Evolutionary conservation across 2,888 invertebrate genomes (phyloP), one percentile per base, ranked within the genome.

Genomic region (Drosophila limbata): DNA sequence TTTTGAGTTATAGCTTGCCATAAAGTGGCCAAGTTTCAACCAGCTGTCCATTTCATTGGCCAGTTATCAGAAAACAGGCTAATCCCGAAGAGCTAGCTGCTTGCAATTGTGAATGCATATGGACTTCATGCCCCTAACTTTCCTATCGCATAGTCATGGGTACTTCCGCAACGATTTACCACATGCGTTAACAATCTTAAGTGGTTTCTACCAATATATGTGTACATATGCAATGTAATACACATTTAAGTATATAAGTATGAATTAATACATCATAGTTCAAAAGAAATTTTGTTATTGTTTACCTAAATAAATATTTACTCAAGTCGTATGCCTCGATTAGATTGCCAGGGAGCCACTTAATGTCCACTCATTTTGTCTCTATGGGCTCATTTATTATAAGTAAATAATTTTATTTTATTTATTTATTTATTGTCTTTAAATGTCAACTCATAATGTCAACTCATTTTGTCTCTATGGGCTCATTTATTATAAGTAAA

Each of bases 361-460:
- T 70, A 52, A 82, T 69, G 66, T 51, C 72, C 55, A 50, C 28
- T 28, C 40, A 13, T 25, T 56, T 19, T 70, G 74, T 73, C 56
- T 75, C 50, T 70, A 65, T 62, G 57, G 70, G 66, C 62, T 63
- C 66, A 82, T 79, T 65, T 52, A 69, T 72, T 67, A 56, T 71
- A 73, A 68, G 73, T 67, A 66, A 75, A 82, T 84, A 77, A 66
- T n/a, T n/a, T n/a, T n/a, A n/a, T n/a, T n/a, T n/a, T n/a, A n/a
- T n/a, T n/a, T n/a, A n/a, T n/a, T n/a, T n/a, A n/a, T n/a, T n/a
- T n/a, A n/a, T n/a, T n/a, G n/a, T n/a, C n/a, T n/a, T n/a, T n/a
- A n/a, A n/a, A n/a, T n/a, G n/a, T n/a, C n/a, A n/a, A n/a, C n/a
- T n/a, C n/a, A n/a, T n/a, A n/a, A n/a, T 69, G 66, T 51, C 72